Evolutionary conservation across 2,888 invertebrate genomes (phyloP), one percentile per base, ranked within the genome.

Genomic region (Biston stratarius): DNA sequence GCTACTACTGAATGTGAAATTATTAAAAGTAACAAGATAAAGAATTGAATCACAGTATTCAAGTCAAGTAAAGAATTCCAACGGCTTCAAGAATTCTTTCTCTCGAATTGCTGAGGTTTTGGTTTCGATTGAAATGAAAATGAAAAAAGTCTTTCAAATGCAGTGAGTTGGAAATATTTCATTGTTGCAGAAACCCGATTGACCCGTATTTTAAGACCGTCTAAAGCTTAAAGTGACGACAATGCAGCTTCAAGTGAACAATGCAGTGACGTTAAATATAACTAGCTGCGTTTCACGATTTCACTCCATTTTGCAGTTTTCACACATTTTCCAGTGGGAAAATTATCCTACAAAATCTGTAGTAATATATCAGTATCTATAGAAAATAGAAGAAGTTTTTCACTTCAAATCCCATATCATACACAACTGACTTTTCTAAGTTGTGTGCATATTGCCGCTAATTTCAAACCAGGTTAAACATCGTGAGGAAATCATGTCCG

Each of bases 171-270:
- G 64, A 59, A 64, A 64, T 53, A 59, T 64, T 64, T 45, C 64
- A 64, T 59, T 64, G 64, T 64, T 48, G 64, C 53, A 59, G 59
- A 59, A 53, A 47, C 42, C 42, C 55, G 59, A 64, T 64, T 65
- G 60, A 65, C 60, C 63, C 62, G 60, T 49, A 61, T 65, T 61
- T 55, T 65, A 48, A 44, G 44, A 44, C 55, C 24, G 44, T 60
- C 60, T 60, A 38, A 61, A 65, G 65, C 49, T 61, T 42, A 33
- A 44, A 65, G 49, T 65, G 60, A 60, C 64, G 58, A 64, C 60
- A 56, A 56, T 56, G 61, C 53, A 59, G 10, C 59, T 48, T n/a
- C 12, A 40, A 49, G n/a, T 33, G 59, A 59, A 59, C 59, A 59
- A 59, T 49, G 48, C 59, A 38, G 10, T 44, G 55, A 42, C 55